phyloP scores from a whole-genome alignment of 2,797 vertebrate genomes.

The Sebastes miniatus region DNA sequence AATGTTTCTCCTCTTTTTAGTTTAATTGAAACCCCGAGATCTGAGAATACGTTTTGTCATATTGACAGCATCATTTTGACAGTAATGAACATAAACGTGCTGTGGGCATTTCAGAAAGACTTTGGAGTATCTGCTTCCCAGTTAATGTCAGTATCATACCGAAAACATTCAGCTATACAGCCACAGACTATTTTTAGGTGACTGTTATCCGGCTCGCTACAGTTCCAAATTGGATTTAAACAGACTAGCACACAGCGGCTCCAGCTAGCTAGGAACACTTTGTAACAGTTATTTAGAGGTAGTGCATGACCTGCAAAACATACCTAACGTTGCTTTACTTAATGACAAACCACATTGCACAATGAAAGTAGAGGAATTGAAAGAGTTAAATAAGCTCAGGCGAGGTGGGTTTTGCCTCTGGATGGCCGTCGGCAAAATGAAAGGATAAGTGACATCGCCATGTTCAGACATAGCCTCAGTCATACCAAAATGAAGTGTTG shows the following conservation, averaged over 20 bases:
- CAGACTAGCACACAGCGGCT: background rate
- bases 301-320: background rate
- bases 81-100: constrained; percentile 8
- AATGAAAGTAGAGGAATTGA: background rate
- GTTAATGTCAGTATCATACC: background rate
- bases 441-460: background rate
- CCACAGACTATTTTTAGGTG: background rate
- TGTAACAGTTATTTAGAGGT: background rate
- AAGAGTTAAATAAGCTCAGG: background rate
- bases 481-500: background rate
- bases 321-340: background rate
- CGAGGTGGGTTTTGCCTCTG: background rate
- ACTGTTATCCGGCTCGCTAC: background rate
- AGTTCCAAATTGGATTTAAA: constrained; percentile 12
- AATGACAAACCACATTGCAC: background rate
- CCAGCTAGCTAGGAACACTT: background rate
- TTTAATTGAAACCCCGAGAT: constrained; percentile 14
- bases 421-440: background rate
- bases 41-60: background rate
- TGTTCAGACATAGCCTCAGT: background rate
- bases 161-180: background rate
- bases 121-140: background rate
- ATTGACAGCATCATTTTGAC: constrained; percentile 10
- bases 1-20: background rate
- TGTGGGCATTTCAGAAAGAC: background rate